Evolutionary conservation across 2,888 invertebrate species (phyloP), one percentile per base, ranked within the genome.

Genomic region (Euclidia mi): DNA sequence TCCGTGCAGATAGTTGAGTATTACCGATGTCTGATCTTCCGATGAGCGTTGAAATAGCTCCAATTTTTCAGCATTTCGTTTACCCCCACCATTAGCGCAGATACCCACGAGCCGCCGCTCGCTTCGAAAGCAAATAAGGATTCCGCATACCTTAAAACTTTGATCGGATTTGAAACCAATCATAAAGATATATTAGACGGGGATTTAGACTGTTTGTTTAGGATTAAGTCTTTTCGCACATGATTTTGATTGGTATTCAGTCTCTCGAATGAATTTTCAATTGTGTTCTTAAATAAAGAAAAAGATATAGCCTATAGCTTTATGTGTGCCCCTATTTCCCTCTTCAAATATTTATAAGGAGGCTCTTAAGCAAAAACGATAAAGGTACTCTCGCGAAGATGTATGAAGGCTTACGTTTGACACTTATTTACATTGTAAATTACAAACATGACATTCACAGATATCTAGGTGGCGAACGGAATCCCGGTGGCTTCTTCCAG

Each of bases 121-220:
- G 66, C 60, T 57, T 64, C 68, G 66, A 61, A 63, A 61, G 74
- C 74, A 76, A 83, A 82, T 79, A 81, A 71, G 72, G 69, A 75
- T 73, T 78, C 65, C 48, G 56, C 50, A 64, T 77, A 63, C 70
- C 63, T 62, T 56, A 50, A 70, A 78, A 76, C 60, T 78, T 76
- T 73, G 71, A 75, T 74, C 70, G 68, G 71, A 78, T 77, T 74
- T 78, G 71, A 73, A 76, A 79, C 61, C 71, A 77, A 80, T 78
- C 74, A 76, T 58, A 76, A 70, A 69, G 62, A 76, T 71, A 68
- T 71, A 76, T 73, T 70, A 66, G 61, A 62, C 48, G 28, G 60
- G 62, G 58, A 59, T 79, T 70, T 38, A 29, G 47, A 64, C 63
- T 75, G 62, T 79, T 76, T 76, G 61, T 68, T 73, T 63, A 71